Evolutionary conservation across 1,140 invertebrate species (phyloP), one percentile per base, ranked within the genome.

Genomic region (Drosophila pseudoobscura): DNA sequence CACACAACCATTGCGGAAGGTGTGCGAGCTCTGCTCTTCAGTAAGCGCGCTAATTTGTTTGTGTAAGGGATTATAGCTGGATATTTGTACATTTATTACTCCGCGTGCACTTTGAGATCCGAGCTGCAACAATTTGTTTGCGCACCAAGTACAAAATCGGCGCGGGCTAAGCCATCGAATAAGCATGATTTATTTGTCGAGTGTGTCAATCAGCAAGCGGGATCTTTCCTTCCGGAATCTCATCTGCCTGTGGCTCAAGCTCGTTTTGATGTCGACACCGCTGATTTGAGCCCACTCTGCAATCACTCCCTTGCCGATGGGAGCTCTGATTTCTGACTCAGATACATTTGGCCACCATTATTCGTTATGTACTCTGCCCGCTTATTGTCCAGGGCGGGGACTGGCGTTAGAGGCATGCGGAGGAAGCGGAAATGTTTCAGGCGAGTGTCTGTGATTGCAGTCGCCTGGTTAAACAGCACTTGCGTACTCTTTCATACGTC

Each of bases 101-200:
- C 24, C 2, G 54, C 45, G 54, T 56, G 26, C 26, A 56, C 35
- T 35, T 35, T 49, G 11, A 11, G 39, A 20, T 29, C 11, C 31
- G 41, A 56, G 60, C 63, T 35, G 26, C 49, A 54, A 56, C 57
- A 57, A 63, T 74, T 76, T 76, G 70, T 76, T 76, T 60, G 51
- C 44, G 58, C 69, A 60, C 57, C 68, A 58, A 50, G 13, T 59
- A 45, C 58, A 45, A 76, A 71, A 50, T 74, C 66, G 63, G 24
- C 54, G 43, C 6, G 13, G 26, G 44, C 50, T 45, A 74, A 58
- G 68, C 56, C 55, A 51, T 74, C 55, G 62, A 69, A 53, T 63
- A 62, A 76, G 62, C 58, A 47, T 54, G 41, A 76, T 74, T 76
- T 76, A 73, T 73, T 60, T 56, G 47, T 29, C 29, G 41, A 65